A percentile compares a stretch with the other conserved stretches of the same genome.
Evolutionary conservation across 23 tunicate genomes (phyloP).

Genomic region (Phallusia fumigata): DNA sequence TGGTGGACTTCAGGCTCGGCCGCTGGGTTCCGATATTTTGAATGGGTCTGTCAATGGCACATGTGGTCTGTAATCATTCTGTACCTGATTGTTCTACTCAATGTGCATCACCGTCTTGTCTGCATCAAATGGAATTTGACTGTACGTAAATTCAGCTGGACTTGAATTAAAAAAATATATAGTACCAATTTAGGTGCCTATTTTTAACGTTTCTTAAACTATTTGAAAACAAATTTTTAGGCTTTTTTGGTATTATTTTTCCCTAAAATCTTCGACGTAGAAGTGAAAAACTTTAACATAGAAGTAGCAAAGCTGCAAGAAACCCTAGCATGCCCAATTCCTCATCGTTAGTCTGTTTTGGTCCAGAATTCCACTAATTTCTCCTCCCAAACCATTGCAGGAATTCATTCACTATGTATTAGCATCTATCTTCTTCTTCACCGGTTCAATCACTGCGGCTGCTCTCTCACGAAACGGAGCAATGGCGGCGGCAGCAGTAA

Average conservation of each 20-base stretch:
- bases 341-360: too few relatives aligned
- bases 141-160: conserved; percentile 5
- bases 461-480: conserved; percentile 25
- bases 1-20: conserved; percentile 26
- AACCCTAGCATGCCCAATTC: too few relatives aligned
- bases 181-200: too few relatives aligned
- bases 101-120: conserved; percentile 26
- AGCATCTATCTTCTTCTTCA: conserved; percentile 26
- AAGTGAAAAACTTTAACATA: too few relatives aligned
- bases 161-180: too few relatives aligned
- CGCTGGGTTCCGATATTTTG: conserved; percentile 15
- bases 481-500: conserved; percentile 33
- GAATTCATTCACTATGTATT: conserved; percentile 33
- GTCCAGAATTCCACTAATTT: too few relatives aligned
- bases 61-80: conserved; percentile 49
- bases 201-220: too few relatives aligned
- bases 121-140: conserved; percentile 31
- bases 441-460: conserved; percentile 28
- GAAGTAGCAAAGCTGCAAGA: too few relatives aligned
- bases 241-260: too few relatives aligned
- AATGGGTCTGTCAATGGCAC: conserved; percentile 32
- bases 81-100: conserved; percentile 18
- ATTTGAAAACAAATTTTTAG: too few relatives aligned
- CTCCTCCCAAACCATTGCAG: conserved; percentile 24
- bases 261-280: too few relatives aligned